Percentiles rank a stretch among this genome's conserved stretches.
Conservation (phyloP, 2,797 vertebrate species). For the Enteromius trimaculatus region DNA sequence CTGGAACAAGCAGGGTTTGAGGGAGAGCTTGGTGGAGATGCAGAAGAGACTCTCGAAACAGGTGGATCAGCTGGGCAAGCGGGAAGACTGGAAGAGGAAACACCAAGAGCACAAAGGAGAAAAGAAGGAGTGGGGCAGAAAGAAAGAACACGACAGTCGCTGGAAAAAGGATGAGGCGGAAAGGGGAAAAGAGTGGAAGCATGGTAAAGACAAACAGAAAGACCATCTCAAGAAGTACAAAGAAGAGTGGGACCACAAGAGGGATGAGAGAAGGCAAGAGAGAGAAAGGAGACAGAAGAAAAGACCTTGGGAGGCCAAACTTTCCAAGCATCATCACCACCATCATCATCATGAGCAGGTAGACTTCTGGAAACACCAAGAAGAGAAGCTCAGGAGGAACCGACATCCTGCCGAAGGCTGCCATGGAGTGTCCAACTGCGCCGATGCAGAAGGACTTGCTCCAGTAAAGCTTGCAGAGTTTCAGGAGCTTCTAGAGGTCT, state of each 20-base stretch:
- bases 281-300: slow-evolving; percentile 76
- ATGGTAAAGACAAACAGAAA: slow-evolving; percentile 61
- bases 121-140: slow-evolving; percentile 70
- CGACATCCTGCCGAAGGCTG: slow-evolving; percentile 67
- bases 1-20: slow-evolving; percentile 65
- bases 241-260: slow-evolving; percentile 78
- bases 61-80: slow-evolving; percentile 72
- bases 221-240: slow-evolving; percentile 74
- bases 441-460: slow-evolving; percentile 73
- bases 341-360: slow-evolving; percentile 44
- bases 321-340: slow-evolving; percentile 55
- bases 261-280: slow-evolving; percentile 71
- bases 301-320: slow-evolving; percentile 71
- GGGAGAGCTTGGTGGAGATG: slow-evolving; percentile 73
- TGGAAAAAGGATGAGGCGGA: slow-evolving; percentile 57
- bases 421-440: slow-evolving; percentile 71
- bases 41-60: slow-evolving; percentile 75
- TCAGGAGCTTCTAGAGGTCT: slow-evolving; percentile 76
- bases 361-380: slow-evolving; percentile 77
- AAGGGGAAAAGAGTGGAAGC: slow-evolving; percentile 64
- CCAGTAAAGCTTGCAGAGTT: slow-evolving; percentile 76
- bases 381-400: slow-evolving; percentile 73
- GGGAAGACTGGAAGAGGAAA: slow-evolving; percentile 64
- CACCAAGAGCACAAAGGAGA: slow-evolving; percentile 65
- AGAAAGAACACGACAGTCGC: slow-evolving; percentile 70